Conservation (phyloP, 2,797 vertebrate species). For the Botia almorhae region DNA sequence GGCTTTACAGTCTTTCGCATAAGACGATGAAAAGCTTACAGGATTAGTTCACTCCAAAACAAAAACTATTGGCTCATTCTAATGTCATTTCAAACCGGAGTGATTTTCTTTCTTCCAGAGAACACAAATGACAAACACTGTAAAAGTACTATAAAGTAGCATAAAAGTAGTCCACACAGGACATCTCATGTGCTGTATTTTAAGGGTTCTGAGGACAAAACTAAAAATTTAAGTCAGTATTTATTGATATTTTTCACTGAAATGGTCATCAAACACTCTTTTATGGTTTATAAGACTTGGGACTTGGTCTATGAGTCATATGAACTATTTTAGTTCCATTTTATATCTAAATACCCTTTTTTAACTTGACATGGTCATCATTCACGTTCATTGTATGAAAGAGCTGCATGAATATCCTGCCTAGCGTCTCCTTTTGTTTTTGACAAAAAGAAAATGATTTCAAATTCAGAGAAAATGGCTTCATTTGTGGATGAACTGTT, state of each 20-base stretch:
- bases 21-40: neutral
- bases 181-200: no score
- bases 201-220: no score
- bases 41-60: neutral
- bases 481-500: neutral
- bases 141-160: neutral
- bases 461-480: neutral
- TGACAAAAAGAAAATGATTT: neutral
- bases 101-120: neutral
- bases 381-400: neutral
- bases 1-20: neutral
- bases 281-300: no score
- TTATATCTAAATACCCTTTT: no score
- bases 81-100: neutral
- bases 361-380: neutral
- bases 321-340: no score
- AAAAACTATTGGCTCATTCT: neutral
- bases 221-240: no score
- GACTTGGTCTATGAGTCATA: no score
- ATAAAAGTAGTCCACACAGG: neutral
- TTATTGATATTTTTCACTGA: no score
- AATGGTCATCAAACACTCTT: no score
- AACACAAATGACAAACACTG: neutral
- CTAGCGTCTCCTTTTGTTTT: neutral
- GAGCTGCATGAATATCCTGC: neutral